Percentiles rank a stretch among this genome's conserved stretches.
phyloP scores from a whole-genome alignment of 64 coral and sea anemone species.

The Hydrozoanthus tunicans region DNA sequence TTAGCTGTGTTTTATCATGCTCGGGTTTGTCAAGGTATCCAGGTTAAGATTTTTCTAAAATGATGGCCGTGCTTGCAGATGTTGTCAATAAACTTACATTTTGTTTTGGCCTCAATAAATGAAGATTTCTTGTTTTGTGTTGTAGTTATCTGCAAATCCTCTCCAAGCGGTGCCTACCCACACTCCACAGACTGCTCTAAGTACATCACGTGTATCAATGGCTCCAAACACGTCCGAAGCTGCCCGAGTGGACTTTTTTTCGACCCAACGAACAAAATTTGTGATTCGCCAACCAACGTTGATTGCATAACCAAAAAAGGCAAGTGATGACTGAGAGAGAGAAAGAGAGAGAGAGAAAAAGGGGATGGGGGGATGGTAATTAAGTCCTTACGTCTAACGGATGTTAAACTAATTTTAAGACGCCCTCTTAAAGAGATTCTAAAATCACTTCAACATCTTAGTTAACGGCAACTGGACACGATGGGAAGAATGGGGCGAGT shows the following conservation, averaged over 20 bases:
- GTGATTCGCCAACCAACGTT: background rate
- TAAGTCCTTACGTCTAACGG: no score
- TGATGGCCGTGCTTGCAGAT: no score
- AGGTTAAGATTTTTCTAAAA: no score
- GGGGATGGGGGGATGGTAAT: no score
- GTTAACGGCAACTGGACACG: background rate
- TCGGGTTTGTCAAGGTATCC: no score
- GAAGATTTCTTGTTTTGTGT: background rate
- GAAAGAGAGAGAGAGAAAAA: no score
- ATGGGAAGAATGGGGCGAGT: constrained; percentile 24
- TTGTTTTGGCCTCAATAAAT: no score
- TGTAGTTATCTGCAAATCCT: background rate
- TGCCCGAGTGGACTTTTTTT: background rate
- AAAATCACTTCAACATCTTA: background rate
- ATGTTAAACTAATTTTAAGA: no score
- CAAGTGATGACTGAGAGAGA: background rate
- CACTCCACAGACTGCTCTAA: background rate
- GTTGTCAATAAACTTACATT: no score
- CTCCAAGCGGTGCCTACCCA: background rate
- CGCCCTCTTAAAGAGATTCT: no score
- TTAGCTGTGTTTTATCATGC: no score
- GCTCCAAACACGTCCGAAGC: background rate
- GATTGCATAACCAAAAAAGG: background rate
- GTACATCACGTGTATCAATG: background rate
- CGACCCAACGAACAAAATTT: background rate